A percentile compares a stretch with the other conserved stretches of the same genome.
phyloP scores from a whole-genome alignment of 2,113 vertebrate genomes.

The Noctilio leporinus region DNA sequence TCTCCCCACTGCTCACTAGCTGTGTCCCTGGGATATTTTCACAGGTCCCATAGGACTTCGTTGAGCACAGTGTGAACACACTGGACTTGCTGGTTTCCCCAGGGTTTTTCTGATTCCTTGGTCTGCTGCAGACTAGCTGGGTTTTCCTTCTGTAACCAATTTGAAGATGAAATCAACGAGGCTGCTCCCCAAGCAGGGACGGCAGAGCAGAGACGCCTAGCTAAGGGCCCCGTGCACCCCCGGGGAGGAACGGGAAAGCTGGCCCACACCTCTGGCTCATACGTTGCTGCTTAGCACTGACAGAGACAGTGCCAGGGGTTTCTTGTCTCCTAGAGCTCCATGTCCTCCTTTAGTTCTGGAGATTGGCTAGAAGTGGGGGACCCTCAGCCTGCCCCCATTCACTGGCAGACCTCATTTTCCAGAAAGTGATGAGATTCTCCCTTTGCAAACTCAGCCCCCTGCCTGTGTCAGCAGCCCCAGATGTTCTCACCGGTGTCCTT shows the following conservation, averaged over 20 bases:
- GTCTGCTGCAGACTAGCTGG: not conserved
- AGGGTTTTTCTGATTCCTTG: not conserved
- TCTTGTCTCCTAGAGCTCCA: not conserved
- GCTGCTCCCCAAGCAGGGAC: not conserved
- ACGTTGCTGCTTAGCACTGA: not conserved
- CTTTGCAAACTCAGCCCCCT: not conserved
- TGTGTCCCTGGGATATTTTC: not conserved
- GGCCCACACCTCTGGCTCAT: not conserved
- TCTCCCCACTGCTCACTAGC: not conserved
- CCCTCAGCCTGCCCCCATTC: not conserved
- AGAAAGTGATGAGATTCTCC: not conserved
- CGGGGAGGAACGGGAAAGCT: too few relatives aligned
- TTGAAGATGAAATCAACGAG: not conserved
- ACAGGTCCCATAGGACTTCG: not conserved
- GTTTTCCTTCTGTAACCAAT: not conserved
- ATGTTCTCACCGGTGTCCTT: slow-evolving; percentile 19
- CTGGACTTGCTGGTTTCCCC: not conserved
- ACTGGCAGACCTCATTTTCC: not conserved
- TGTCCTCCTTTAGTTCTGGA: accelerated
- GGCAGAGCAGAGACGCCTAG: not conserved
- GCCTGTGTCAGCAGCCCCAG: not conserved
- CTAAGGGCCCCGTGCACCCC: not conserved
- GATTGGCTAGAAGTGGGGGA: not conserved
- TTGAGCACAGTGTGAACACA: not conserved
- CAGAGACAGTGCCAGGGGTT: too few relatives aligned